Evolutionary conservation across 2,888 invertebrate genomes (phyloP).

Genomic region (Rhaphigaster nebulosa): DNA sequence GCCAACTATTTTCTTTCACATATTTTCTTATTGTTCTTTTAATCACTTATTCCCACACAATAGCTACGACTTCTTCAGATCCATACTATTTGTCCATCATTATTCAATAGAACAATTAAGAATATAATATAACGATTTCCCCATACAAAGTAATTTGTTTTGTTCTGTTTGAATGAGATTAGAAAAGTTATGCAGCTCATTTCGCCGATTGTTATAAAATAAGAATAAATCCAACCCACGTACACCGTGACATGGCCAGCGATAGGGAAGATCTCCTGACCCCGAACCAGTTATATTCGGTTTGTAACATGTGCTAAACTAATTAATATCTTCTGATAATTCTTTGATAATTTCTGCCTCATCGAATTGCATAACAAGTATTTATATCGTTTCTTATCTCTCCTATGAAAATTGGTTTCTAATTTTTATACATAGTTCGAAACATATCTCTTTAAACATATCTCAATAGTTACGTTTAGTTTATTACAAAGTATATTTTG

Average conservation of each 20-base stretch:
- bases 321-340: slow-evolving; percentile 12
- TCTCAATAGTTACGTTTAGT: background rate
- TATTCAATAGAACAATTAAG: background rate
- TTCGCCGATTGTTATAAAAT: background rate
- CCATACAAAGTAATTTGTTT: background rate
- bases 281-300: slow-evolving; percentile 24
- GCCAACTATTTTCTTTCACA: background rate
- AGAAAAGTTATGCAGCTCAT: slow-evolving; percentile 28
- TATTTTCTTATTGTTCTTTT: background rate
- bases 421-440: background rate
- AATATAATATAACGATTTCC: background rate
- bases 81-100: too few relatives aligned
- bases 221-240: slow-evolving; percentile 18
- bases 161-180: background rate
- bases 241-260: background rate
- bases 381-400: background rate
- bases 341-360: background rate
- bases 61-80: background rate
- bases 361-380: background rate
- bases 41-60: background rate
- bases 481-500: background rate
- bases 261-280: slow-evolving; percentile 1
- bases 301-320: slow-evolving; percentile 26
- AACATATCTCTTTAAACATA: background rate
- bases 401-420: background rate